phyloP scores from a whole-genome alignment of 2,888 invertebrate genomes.

The Beris morrisii region DNA sequence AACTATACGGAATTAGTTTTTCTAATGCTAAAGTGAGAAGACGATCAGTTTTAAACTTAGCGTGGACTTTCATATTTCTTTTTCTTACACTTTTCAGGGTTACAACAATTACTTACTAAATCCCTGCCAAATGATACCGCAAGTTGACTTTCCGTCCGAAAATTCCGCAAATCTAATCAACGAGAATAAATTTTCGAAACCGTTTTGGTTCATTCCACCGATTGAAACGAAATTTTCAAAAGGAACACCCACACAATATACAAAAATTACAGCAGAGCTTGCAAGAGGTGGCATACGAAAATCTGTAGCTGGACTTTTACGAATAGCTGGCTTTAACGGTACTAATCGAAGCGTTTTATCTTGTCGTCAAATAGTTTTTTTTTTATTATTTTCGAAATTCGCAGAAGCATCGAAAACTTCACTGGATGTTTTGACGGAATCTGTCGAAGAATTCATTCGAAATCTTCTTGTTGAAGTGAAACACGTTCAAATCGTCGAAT shows the following conservation, averaged over 20 bases:
- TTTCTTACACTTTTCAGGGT: conserved; percentile 43
- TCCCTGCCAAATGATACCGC: conserved; percentile 55
- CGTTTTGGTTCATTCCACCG: conserved; percentile 54
- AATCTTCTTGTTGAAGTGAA: conserved; percentile 47
- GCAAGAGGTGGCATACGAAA: conserved; percentile 50
- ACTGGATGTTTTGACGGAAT: conserved; percentile 49
- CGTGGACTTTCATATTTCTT: too few relatives aligned
- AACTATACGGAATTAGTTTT: too few relatives aligned
- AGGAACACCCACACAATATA: conserved; percentile 47
- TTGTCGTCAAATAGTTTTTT: background rate
- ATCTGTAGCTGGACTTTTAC: conserved; percentile 51
- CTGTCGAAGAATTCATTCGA: conserved; percentile 50
- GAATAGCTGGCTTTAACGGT: conserved; percentile 51
- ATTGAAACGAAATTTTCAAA: conserved; percentile 49
- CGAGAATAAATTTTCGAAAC: conserved; percentile 51
- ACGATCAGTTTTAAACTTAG: too few relatives aligned
- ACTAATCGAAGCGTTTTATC: conserved; percentile 3
- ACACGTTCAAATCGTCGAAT: conserved; percentile 43
- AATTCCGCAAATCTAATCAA: conserved; percentile 51
- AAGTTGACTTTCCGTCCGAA: conserved; percentile 54
- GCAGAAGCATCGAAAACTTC: conserved; percentile 51
- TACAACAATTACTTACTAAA: conserved; percentile 51
- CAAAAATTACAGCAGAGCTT: conserved; percentile 45
- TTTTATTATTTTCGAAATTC: background rate
- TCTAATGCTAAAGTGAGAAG: too few relatives aligned